Base-by-base conservation (phyloP, 2,113 vertebrate species). In the Aegypius monachus region DNA sequence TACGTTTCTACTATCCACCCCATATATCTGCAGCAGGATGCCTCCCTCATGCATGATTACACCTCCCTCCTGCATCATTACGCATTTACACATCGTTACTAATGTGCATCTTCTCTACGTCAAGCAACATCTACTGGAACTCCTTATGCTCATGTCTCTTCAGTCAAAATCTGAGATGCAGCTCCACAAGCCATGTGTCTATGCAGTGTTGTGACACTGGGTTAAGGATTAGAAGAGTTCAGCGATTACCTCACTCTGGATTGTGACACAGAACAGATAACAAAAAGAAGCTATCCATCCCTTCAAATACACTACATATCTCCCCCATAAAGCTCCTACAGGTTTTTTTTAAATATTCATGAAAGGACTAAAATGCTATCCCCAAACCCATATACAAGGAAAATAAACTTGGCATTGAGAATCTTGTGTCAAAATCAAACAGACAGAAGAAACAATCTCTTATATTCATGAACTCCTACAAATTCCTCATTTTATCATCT, bases 81-180 rank as follows among this genome's bases (percentile, higher is more conserved):
- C 18, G 42, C 16, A 29, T 65, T 50, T 53, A 53, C 6, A 66
- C 16, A 23, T 1, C 0, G 0, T 11, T 47, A 52, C 9, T 12
- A 27, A 34, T 4, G 20, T 13, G 17, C 34, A 56, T 29, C 26
- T 81, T 68, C 32, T 50, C 29, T 42, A 16, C 2, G 8, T 82
- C 34, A 74, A 23, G 16, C 34, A 81, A 74, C 50, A 58, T 55
- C 36, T 70, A 13, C 15, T 19, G 47, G 34, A 70, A 36, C 8
- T 70, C 32, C 17, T 73, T 20, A 21, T 0, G 3, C 16, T 65
- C 20, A 9, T 17, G 13, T 12, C 22, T 47, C 15, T 55, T 85
- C 36, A 74, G 34, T 32, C 31, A 82, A 74, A 74, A 48, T 48
- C 45, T 40, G 61, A 74, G 74, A 70, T 58, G 36, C 15, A 61